Base-by-base conservation (phyloP, 2,113 vertebrate genomes). In the Varanus komodoensis region DNA sequence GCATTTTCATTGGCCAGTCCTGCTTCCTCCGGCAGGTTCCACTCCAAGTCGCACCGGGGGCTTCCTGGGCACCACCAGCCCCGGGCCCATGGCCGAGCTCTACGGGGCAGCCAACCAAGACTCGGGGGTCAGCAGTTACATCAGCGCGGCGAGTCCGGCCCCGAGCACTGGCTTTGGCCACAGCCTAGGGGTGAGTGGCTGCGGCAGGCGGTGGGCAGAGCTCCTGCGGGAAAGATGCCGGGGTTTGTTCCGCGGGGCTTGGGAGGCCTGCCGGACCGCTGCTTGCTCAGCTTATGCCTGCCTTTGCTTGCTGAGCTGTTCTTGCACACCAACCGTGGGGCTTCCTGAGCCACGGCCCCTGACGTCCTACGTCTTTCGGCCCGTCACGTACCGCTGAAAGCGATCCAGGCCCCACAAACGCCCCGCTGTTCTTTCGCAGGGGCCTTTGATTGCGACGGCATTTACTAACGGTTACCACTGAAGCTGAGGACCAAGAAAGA, bases 391-490 rank as follows among this genome's bases (percentile, higher is more conserved):
- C 23, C 17, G 23, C 29, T 69, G 3, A 48, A 48, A 29, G 4
- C n/a, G 6, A n/a, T 3, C 73, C 34, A 50, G 14, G 7, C 21
- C 23, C 57, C 14, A 48, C 34, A 9, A 27, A 68, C 2, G 92
- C 90, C 92, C 80, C 91, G 91, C 95, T 88, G 91, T 95, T 91
- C 92, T 92, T 95, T 97, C 25, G 2, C 95, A 99, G 99, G 99
- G 99, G 90, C 99, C 99, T 93, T 98, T 99, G 98, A 99, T 99
- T 95, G 99, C 99, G 94, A 99, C 99, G 94, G 99, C 99, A 95
- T 99, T 99, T 96, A 99, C 99, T 96, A 99, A 99, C 91, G 99
- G 99, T 95, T 99, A 99, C 97, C 99, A 99, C 97, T 99, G 98
- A 99, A 97, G 96, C 97, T 96, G 96, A 97, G 96, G 95, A 96